phyloP scores from a whole-genome alignment of 2,797 vertebrate genomes.

The Anabacerthia variegaticeps region DNA sequence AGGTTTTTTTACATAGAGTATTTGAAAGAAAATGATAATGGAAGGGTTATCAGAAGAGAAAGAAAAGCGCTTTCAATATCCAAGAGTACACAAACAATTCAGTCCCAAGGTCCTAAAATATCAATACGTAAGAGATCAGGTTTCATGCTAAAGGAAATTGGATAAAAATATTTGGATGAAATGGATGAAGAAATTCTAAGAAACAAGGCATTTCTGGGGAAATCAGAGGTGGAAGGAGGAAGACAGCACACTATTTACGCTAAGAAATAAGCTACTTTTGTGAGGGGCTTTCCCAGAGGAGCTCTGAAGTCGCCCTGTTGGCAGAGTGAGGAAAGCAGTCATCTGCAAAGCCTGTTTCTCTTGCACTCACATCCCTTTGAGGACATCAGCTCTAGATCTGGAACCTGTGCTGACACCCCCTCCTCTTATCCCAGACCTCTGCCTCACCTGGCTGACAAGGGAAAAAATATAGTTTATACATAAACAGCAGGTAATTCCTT shows the following conservation, averaged over 20 bases:
- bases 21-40: background rate
- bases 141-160: background rate
- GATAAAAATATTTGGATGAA: background rate
- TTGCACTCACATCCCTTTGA: background rate
- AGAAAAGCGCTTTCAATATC: background rate
- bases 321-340: background rate
- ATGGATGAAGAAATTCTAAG: background rate
- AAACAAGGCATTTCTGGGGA: background rate
- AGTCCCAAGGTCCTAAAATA: background rate
- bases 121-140: background rate
- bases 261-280: background rate
- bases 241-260: background rate
- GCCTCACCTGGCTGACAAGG: background rate
- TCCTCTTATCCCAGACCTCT: background rate
- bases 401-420: background rate
- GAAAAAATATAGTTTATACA: background rate
- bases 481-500: background rate
- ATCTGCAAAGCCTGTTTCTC: background rate
- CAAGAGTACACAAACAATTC: background rate
- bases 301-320: background rate
- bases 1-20: background rate
- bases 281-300: background rate
- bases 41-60: conserved; percentile 12
- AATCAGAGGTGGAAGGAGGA: background rate
- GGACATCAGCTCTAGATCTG: no score